Evolutionary conservation across 2,113 vertebrate genomes (phyloP), one percentile per base, ranked within the genome.

Genomic region (Apodemus sylvaticus): DNA sequence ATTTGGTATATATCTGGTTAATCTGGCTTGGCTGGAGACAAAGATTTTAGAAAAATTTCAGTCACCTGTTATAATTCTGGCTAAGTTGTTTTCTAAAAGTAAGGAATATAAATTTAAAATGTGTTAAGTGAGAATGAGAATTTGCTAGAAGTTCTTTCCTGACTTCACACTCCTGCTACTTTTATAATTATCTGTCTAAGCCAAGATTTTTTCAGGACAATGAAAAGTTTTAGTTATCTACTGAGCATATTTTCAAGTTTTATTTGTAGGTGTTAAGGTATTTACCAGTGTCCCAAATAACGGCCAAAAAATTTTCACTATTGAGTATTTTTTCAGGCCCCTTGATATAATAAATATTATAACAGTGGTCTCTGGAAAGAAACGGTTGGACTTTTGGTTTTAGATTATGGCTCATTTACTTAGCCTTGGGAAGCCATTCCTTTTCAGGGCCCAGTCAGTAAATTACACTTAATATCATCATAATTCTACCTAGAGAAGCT

Each of bases 61-160:
- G 70, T 86, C 82, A 95, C 24, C 11, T 91, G 26, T 58, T 66
- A 83, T 3, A 86, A 74, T 73, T 96, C n/a, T 94, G 36, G 55
- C 89, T n/a, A 89, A 39, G 53, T 48, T 87, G 45, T 85, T 96
- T 96, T 93, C 55, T 93, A 95, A 95, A 96, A 96, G 70, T 45
- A 91, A 87, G 55, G 39, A 78, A 83, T 94, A 31, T 79, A 64
- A 94, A 26, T 95, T 64, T 93, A 79, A 94, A 90, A 60, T 71
- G 55, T 91, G 36, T 87, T 39, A 87, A 45, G 31, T 45, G 39
- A 94, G 93, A 92, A 90, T 81, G 89, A 89, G 62, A 90, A 78
- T 91, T 89, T 53, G 48, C 34, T 82, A 39, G 48, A 89, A 51
- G 14, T 79, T 79, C 29, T 82, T 79, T 74, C 34, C 76, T 93